Base-by-base conservation (phyloP, 2,113 vertebrate species). In the Cheirogaleus medius region DNA sequence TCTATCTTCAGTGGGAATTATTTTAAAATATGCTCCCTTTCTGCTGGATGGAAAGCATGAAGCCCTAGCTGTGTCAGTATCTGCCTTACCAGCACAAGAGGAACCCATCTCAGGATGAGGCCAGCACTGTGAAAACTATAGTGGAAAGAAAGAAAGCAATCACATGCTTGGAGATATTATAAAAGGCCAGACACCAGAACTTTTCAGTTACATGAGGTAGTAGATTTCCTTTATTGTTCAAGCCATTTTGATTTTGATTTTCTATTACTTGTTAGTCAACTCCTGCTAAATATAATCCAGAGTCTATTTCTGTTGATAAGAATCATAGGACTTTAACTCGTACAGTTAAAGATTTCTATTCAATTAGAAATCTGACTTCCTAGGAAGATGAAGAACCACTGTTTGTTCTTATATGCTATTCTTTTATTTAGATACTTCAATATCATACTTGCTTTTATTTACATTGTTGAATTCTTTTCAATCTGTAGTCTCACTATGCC, bases 191-290 rank as follows among this genome's bases (percentile, higher is more conserved):
- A 73, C 90, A 15, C 23, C 15, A 39, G 21, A 86, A 44, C 7
- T n/a, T 90, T 80, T 74, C 27, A 78, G 66, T 77, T 85, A 18
- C 23, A 87, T 44, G 14, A 78, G 25, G 52, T 10, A n/a, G 6
- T 21, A 92, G 27, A 66, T 63, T 78, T n/a, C 37, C 58, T 87
- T 74, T 63, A 14, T 47, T 84, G 20, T 87, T 95, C 39, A 73
- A 96, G 23, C 9, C n/a, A 94, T 29, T 95, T 92, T 95, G 47
- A 92, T 58, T 74, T 91, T 27, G 23, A 44, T 93, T 80, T 76
- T 73, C 69, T 84, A 69, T 68, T 89, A 73, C 4, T 42, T 94
- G n/a, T 11, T 29, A 44, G 3, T 87, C 12, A 96, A 89, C 74
- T 78, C 18, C 94, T 39, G 42, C 54, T 76, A 84, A 80, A 87